Percentiles rank a stretch among this genome's conserved stretches.
phyloP scores from a whole-genome alignment of 1,140 invertebrate genomes.

The Drosophila sproati region DNA sequence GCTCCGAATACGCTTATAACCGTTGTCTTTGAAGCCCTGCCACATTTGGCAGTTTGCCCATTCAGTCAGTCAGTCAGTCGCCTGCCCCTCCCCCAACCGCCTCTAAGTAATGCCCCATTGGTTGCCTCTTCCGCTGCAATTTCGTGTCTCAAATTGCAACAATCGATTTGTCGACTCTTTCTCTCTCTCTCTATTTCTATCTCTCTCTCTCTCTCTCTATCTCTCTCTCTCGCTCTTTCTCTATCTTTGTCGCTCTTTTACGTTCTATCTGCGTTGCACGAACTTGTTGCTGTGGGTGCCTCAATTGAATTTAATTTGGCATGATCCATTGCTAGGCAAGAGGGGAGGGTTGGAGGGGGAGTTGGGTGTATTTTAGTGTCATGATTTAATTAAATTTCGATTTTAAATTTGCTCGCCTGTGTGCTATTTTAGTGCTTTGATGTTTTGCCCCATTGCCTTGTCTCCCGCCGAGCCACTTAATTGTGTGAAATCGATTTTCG shows the following conservation, averaged over 20 bases:
- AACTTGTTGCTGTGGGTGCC: constrained; percentile 43
- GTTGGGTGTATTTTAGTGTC: constrained; percentile 69
- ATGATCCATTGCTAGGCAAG: constrained; percentile 17
- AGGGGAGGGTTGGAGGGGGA: too few species aligned
- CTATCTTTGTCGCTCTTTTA: constrained; percentile 23
- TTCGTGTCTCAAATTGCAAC: constrained; percentile 77
- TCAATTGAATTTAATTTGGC: constrained; percentile 79
- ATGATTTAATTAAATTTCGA: constrained; percentile 77
- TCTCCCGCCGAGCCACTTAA: constrained; percentile 28
- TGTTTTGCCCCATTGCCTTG: constrained; percentile 37
- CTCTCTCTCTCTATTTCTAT: constrained; percentile 1
- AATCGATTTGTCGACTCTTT: constrained; percentile 60
- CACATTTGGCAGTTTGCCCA: constrained; percentile 70
- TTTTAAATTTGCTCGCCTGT: constrained; percentile 41
- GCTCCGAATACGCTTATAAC: constrained; percentile 26
- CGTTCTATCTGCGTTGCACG: constrained; percentile 28
- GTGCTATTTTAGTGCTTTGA: constrained; percentile 69
- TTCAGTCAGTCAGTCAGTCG: constrained; percentile 53
- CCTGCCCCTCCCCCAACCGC: constrained; percentile 1
- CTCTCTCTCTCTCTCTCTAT: not conserved
- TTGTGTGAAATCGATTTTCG: constrained; percentile 53
- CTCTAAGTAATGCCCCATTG: constrained; percentile 54
- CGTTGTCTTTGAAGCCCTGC: constrained; percentile 20
- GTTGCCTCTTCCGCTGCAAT: constrained; percentile 66
- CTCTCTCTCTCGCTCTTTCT: constrained; percentile 6